Base-by-base conservation (phyloP, 2,113 vertebrate species). In the Plecotus auritus region DNA sequence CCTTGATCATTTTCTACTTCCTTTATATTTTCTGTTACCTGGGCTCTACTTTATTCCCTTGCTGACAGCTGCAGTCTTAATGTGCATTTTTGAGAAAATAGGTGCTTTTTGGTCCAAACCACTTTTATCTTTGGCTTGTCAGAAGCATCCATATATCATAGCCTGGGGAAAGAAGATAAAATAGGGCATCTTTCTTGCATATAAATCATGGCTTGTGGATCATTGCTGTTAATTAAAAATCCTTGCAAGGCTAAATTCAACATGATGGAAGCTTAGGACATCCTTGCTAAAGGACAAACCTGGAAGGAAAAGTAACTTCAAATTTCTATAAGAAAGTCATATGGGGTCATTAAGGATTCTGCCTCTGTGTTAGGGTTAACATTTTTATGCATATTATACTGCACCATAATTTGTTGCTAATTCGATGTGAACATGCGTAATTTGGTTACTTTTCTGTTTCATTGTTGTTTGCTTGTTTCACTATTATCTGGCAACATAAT, bases 191-290 rank as follows among this genome's bases (percentile, higher is more conserved):
- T 94, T 97, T 97, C 92, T 96, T 95, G 92, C 97, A 96, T 97
- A 96, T 97, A 97, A 97, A 97, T 97, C 97, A 96, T 96, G 85
- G 92, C 82, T 92, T 96, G 94, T 97, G 94, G 94, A 95, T 97
- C 96, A 95, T 96, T 35, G 74, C 95, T 93, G 90, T 96, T 97
- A 97, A 97, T 97, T 97, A 97, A 97, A 97, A 97, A 88, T 93
- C 90, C 90, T 97, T 90, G 51, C 96, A 96, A 97, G 95, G 95
- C 95, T 97, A 96, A 97, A 97, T 92, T 97, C 95, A 94, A 92
- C 92, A 95, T 97, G 97, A 96, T 96, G 93, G 95, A 97, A 96
- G 93, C 85, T 83, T 97, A 95, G 82, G 77, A 97, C 90, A 97
- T 95, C 97, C 94, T 97, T 97, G 96, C 95, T 95, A 97, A 95